Percentiles rank a stretch among this genome's conserved stretches.
Conservation (phyloP, 1,140 invertebrate genomes). For the Bombus huntii region DNA sequence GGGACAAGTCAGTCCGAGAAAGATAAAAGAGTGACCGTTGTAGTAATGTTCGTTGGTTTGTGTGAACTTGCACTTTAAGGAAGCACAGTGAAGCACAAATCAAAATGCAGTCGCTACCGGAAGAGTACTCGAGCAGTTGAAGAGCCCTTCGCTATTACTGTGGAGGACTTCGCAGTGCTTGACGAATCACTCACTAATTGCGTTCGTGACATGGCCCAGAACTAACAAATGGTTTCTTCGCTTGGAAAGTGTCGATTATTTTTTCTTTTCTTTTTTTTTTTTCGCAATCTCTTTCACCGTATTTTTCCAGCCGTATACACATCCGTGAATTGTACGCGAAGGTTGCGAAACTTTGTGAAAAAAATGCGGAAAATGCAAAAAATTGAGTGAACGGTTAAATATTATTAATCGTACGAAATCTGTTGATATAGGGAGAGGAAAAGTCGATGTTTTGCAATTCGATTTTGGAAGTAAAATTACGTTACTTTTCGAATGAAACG, state of each 20-base stretch:
- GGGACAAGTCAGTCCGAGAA: not conserved
- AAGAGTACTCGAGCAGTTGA: constrained; percentile 74
- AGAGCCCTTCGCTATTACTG: constrained; percentile 79
- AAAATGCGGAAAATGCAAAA: no score
- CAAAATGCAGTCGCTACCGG: constrained; percentile 80
- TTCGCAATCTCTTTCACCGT: not conserved
- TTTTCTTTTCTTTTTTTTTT: constrained; percentile 11
- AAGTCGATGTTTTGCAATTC: not conserved
- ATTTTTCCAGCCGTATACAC: not conserved
- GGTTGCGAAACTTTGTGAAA: not conserved
- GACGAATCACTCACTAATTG: constrained; percentile 82
- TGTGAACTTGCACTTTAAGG: constrained; percentile 75
- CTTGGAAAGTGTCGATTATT: constrained; percentile 60
- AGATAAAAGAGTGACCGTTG: constrained; percentile 39
- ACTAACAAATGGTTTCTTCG: constrained; percentile 79
- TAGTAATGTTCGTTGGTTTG: constrained; percentile 47
- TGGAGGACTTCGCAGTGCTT: constrained; percentile 77
- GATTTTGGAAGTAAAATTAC: not conserved
- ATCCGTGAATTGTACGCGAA: not conserved
- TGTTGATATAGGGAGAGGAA: not conserved
- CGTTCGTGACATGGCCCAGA: constrained; percentile 80
- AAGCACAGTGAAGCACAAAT: constrained; percentile 78
- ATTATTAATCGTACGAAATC: not conserved
- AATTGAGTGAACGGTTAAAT: not conserved
- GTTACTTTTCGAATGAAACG: constrained; percentile 50